Evolutionary conservation across 2,888 invertebrate species (phyloP).

Genomic region (Tachina grossa): DNA sequence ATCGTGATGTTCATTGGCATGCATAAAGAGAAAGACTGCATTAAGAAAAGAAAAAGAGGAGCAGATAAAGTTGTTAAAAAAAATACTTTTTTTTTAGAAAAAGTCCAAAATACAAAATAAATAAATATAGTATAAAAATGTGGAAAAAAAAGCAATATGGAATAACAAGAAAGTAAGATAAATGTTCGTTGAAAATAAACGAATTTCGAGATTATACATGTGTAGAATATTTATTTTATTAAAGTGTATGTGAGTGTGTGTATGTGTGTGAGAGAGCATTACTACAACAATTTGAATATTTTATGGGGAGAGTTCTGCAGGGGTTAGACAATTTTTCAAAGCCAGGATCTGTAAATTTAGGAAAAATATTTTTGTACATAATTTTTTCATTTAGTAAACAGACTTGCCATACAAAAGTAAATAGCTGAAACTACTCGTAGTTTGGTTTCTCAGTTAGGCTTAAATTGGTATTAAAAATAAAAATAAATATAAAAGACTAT

Average conservation of each 20-base stretch:
- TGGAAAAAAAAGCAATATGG: neutral
- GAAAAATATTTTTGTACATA: too few relatives aligned
- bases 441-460: too few relatives aligned
- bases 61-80: conserved; percentile 18
- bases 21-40: conserved; percentile 45
- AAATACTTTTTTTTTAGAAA: neutral
- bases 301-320: conserved; percentile 4
- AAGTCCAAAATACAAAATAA: neutral
- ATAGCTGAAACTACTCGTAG: too few relatives aligned
- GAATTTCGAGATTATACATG: conserved; percentile 12
- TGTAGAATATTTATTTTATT: conserved; percentile 1
- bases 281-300: neutral
- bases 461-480: too few relatives aligned
- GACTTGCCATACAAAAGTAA: too few relatives aligned
- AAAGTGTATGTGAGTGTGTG: neutral
- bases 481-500: too few relatives aligned
- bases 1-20: conserved; percentile 51
- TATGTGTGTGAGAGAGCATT: neutral
- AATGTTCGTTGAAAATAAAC: conserved; percentile 57
- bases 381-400: too few relatives aligned
- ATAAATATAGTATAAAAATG: neutral
- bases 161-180: conserved; percentile 51
- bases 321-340: neutral
- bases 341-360: too few relatives aligned
- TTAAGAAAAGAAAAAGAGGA: conserved; percentile 22